Evolutionary conservation across 2,888 invertebrate genomes (phyloP).

Genomic region (Acronicta leporina): DNA sequence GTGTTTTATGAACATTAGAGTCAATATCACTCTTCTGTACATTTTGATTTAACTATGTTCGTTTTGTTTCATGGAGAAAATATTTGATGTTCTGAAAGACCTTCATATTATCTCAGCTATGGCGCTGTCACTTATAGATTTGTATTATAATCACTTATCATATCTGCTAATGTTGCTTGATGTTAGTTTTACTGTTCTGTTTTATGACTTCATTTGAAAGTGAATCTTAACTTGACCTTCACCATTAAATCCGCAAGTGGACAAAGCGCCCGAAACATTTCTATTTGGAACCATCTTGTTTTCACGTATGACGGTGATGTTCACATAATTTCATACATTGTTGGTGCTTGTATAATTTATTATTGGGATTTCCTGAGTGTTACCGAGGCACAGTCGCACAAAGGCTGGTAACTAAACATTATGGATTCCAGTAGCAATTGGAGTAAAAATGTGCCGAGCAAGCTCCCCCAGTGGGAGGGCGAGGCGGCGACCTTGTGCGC

Average conservation of each 20-base stretch:
- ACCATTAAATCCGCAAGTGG: constrained; percentile 24
- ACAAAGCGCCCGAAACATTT: constrained; percentile 18
- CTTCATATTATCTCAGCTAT: constrained; percentile 41
- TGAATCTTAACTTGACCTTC: constrained; percentile 22
- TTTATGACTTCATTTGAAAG: constrained; percentile 33
- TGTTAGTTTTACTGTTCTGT: constrained; percentile 54
- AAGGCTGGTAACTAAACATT: constrained; percentile 61
- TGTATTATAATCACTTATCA: constrained; percentile 55
- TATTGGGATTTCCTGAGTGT: constrained; percentile 29
- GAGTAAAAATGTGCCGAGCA: constrained; percentile 79
- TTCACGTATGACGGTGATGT: constrained; percentile 30
- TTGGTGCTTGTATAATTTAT: constrained; percentile 55
- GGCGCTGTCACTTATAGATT: constrained; percentile 48
- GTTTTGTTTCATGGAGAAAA: constrained; percentile 14
- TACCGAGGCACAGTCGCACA: constrained; percentile 35
- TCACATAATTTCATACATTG: constrained; percentile 41
- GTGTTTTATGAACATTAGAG: constrained; percentile 51
- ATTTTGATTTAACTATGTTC: constrained; percentile 30
- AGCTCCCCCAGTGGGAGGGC: constrained; percentile 84
- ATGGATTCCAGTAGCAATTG: constrained; percentile 86
- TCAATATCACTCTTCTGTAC: constrained; percentile 29
- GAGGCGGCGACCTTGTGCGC: constrained; percentile 82
- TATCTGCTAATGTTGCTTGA: constrained; percentile 62
- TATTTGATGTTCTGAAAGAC: constrained; percentile 40
- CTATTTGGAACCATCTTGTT: constrained; percentile 45